Evolutionary conservation across 2,797 vertebrate genomes (phyloP), one percentile per base, ranked within the genome.

Genomic region (Mastacembelus armatus): DNA sequence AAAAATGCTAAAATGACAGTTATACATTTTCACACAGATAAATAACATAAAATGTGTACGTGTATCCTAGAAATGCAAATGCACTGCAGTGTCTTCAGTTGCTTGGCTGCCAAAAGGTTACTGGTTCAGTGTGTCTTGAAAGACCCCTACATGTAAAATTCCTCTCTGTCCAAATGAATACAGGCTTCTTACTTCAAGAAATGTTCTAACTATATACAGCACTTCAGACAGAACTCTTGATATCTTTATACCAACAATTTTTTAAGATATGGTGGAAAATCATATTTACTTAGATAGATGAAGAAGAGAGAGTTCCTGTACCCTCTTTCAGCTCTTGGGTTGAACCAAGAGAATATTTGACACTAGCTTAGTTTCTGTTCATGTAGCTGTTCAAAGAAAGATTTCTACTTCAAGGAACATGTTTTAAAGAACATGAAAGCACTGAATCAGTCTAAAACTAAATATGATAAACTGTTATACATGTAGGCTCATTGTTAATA

Each of bases 381-480:
- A 16, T 75, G 75, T 65, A 49, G 69, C 59, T 27, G 65, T 67
- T 79, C 75, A 85, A 79, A 62, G 61, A 71, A 77, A 58, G 32
- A 52, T 32, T 38, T 38, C 35, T 1, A 21, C 73, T 74, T 80
- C 43, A 72, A 72, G 59, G 50, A 38, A 77, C 62, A 77, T 44
- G 65, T 67, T 67, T 74, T 24, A 73, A 74, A 71, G 56, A 58
- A 43, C 79, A 85, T 78, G 42, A 80, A 76, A 80, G 67, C 67
- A 22, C 48, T 0, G 22, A 30, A 55, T 18, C 24, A 15, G 43
- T 66, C 24, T 2, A 36, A 76, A 74, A 40, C 43, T 67, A 73
- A 81, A 85, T 57, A 44, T 24, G 73, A 74, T 87, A 66, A 85
- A 82, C 69, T 78, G 77, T 78, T 80, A 71, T 75, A 58, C 59